Conservation (phyloP, 1,140 invertebrate genomes). For the Drosophila melanogaster region DNA sequence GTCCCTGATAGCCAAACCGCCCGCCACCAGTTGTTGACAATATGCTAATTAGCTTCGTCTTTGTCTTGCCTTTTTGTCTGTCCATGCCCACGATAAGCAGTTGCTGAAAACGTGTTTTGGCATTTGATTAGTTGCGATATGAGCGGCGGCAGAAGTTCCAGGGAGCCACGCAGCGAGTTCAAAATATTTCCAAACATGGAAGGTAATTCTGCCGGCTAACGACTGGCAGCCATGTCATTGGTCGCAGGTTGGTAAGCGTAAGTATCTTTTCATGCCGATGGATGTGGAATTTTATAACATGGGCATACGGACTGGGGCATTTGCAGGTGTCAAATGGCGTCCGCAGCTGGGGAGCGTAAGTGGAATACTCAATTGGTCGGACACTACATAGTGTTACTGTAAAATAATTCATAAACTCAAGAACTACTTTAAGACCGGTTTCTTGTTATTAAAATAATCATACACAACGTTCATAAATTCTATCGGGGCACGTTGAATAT, state of each 20-base stretch:
- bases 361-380: conserved; percentile 30
- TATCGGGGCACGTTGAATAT: too few species aligned
- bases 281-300: conserved; percentile 18
- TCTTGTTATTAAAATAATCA: background rate
- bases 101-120: conserved; percentile 75
- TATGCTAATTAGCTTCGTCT: conserved; percentile 61
- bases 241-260: conserved; percentile 20
- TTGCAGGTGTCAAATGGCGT: conserved; percentile 45
- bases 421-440: background rate
- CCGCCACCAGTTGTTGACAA: conserved; percentile 44
- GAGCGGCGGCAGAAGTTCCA: conserved; percentile 9
- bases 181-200: conserved; percentile 13
- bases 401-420: background rate
- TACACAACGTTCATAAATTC: too few species aligned
- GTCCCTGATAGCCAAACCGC: conserved; percentile 70
- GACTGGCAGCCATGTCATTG: conserved; percentile 41
- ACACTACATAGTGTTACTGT: background rate
- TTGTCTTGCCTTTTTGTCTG: conserved; percentile 14
- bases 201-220: conserved; percentile 16
- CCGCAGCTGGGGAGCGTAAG: conserved; percentile 2
- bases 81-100: conserved; percentile 48
- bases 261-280: background rate
- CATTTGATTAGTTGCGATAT: conserved; percentile 73
- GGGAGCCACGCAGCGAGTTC: conserved; percentile 3
- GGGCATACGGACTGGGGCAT: conserved; percentile 10